phyloP scores from a whole-genome alignment of 2,113 vertebrate genomes.

The Rhinopithecus roxellana region DNA sequence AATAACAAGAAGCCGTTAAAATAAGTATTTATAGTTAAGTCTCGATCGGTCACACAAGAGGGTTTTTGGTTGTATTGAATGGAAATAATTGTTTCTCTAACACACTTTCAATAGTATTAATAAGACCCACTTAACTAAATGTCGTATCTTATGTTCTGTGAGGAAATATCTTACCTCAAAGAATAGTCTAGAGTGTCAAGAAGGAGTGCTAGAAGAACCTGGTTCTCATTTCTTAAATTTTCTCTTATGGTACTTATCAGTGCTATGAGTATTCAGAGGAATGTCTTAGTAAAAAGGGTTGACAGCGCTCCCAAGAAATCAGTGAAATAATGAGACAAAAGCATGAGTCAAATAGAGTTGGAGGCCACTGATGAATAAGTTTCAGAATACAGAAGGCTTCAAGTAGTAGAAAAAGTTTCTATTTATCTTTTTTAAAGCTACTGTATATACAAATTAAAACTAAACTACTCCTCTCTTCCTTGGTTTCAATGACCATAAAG shows the following conservation, averaged over 20 bases:
- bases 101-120: neutral
- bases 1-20: slow-evolving; percentile 31
- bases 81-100: slow-evolving; percentile 15
- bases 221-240: neutral
- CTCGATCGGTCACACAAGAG: neutral
- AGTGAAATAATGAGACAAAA: neutral
- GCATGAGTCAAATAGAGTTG: neutral
- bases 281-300: neutral
- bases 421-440: slow-evolving; percentile 42
- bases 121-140: neutral
- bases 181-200: neutral
- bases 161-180: neutral
- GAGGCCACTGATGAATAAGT: neutral
- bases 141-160: neutral
- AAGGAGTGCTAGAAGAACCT: neutral
- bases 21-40: slow-evolving; percentile 11
- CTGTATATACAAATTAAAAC: slow-evolving; percentile 24
- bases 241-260: neutral
- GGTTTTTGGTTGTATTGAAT: neutral
- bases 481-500: slow-evolving; percentile 29
- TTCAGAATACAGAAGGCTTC: neutral
- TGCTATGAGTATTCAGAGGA: neutral
- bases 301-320: neutral
- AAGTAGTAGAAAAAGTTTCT: neutral
- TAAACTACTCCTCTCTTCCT: slow-evolving; percentile 22